phyloP scores from a whole-genome alignment of 2,113 vertebrate species.

The Nycticebus coucang region DNA sequence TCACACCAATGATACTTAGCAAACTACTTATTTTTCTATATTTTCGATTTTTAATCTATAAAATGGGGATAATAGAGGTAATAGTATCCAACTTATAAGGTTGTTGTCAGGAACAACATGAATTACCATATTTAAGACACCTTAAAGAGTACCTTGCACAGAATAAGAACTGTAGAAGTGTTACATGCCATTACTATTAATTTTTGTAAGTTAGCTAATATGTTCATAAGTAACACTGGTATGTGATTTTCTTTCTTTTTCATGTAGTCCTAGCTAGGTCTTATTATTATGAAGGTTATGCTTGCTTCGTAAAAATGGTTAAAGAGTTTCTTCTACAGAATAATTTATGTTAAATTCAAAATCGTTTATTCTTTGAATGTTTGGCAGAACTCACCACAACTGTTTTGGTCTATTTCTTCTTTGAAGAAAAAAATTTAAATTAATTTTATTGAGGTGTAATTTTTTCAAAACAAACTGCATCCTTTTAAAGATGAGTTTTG shows the following conservation, averaged over 20 bases:
- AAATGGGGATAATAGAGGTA: not conserved
- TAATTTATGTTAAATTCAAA: not conserved
- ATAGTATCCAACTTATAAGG: not conserved
- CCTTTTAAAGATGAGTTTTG: not conserved
- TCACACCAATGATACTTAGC: not conserved
- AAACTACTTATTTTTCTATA: not conserved
- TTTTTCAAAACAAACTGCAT: not conserved
- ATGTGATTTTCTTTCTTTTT: not conserved
- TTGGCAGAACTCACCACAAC: not conserved
- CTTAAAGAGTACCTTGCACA: not conserved
- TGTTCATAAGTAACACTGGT: not conserved
- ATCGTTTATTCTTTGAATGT: not conserved
- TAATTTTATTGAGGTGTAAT: not conserved
- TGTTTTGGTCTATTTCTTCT: not conserved
- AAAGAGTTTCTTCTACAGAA: too few relatives aligned
- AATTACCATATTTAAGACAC: not conserved
- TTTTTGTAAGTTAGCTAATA: not conserved
- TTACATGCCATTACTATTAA: not conserved
- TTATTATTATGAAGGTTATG: not conserved
- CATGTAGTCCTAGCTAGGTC: not conserved
- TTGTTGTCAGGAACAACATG: not conserved
- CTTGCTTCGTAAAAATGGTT: not conserved
- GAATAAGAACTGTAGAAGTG: not conserved
- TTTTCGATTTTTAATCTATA: not conserved
- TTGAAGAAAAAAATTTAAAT: not conserved